Conservation (phyloP, 35 echinoderm and acorn worm genomes). For the Apostichopus californicus region DNA sequence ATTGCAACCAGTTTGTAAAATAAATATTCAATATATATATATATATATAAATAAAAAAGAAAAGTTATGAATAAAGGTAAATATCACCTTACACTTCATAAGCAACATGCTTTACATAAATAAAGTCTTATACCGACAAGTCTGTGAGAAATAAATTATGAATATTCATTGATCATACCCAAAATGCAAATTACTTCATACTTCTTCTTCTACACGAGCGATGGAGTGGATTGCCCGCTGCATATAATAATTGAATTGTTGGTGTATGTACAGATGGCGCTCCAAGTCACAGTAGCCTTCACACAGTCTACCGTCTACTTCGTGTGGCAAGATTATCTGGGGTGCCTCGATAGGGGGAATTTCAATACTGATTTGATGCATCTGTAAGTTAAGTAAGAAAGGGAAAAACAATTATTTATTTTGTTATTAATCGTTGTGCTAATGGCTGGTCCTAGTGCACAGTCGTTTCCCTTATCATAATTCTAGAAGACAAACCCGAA, state of each 20-base stretch:
- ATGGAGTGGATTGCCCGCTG: neutral
- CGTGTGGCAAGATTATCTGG: neutral
- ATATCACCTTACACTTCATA: conserved; percentile 10
- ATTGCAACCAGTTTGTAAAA: conserved; percentile 2
- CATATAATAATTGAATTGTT: conserved; percentile 28
- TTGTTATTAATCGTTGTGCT: too few relatives aligned
- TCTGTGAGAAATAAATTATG: neutral
- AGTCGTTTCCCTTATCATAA: too few relatives aligned
- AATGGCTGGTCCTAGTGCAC: too few relatives aligned
- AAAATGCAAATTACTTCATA: neutral
- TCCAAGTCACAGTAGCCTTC: neutral
- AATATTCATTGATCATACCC: neutral
- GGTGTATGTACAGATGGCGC: conserved; percentile 19
- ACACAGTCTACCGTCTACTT: conserved; percentile 25
- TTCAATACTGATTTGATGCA: neutral
- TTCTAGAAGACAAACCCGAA: too few relatives aligned
- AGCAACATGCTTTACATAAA: conserved; percentile 13
- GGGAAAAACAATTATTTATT: neutral
- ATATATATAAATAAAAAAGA: neutral
- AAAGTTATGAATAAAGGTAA: neutral
- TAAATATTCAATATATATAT: neutral
- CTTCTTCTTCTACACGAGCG: neutral
- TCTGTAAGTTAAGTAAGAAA: neutral
- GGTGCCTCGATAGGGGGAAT: neutral
- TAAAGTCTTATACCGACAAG: neutral